Conservation (phyloP, 2,113 vertebrate species). For the Gavia stellata region DNA sequence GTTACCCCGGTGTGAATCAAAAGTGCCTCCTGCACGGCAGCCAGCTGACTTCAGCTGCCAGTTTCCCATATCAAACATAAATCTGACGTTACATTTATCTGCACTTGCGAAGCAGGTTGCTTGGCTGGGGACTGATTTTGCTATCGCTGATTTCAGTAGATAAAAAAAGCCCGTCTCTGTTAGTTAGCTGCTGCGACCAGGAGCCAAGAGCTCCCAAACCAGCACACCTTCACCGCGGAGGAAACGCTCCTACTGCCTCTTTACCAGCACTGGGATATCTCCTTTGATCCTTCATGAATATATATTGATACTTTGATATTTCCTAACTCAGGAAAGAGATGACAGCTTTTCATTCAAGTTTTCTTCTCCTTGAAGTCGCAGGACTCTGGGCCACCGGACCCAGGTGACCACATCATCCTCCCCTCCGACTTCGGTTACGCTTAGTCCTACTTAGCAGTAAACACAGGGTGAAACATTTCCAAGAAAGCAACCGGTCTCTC, state of each 20-base stretch:
- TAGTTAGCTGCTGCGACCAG: neutral
- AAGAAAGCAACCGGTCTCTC: neutral
- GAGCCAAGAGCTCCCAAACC: neutral
- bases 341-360: neutral
- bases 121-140: neutral
- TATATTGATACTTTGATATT: neutral
- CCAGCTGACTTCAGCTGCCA: neutral
- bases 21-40: neutral
- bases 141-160: neutral
- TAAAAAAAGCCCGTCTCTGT: neutral
- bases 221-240: neutral
- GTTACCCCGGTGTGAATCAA: neutral
- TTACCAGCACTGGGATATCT: neutral
- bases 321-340: neutral
- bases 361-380: neutral
- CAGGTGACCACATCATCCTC: neutral
- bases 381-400: accelerated
- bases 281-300: neutral
- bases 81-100: neutral
- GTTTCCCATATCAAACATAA: neutral
- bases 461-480: neutral
- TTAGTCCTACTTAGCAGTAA: neutral
- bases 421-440: neutral
- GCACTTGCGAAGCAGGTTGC: neutral
- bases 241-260: neutral